phyloP scores from a whole-genome alignment of 2,888 invertebrate genomes.

The Suillia variegata region DNA sequence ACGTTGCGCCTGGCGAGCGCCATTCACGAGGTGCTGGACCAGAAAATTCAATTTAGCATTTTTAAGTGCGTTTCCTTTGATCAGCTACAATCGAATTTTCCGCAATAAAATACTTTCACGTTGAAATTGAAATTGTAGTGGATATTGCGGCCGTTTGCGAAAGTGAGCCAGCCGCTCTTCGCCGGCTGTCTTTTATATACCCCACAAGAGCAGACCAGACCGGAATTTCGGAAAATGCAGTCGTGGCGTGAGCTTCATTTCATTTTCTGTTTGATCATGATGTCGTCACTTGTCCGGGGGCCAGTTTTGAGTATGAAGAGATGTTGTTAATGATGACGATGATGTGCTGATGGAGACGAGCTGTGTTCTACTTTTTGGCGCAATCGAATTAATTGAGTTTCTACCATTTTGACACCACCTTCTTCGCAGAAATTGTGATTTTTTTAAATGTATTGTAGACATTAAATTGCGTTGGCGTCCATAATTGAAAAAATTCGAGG shows the following conservation, averaged over 20 bases:
- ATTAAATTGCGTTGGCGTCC: too few species aligned
- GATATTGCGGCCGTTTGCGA: too few species aligned
- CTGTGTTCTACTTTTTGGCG: not conserved
- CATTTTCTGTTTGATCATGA: constrained; percentile 39
- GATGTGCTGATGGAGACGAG: not conserved
- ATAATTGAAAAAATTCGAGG: too few species aligned
- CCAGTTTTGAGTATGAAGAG: too few species aligned
- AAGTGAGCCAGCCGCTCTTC: too few species aligned
- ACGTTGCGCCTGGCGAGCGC: constrained; percentile 14
- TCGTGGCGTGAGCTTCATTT: constrained; percentile 31
- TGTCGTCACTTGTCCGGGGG: constrained; percentile 10
- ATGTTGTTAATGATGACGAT: not conserved
- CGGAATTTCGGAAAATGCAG: too few species aligned
- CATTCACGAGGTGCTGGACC: constrained; percentile 46
- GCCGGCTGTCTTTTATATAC: too few species aligned
- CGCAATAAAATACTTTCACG: constrained; percentile 48
- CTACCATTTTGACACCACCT: constrained; percentile 7
- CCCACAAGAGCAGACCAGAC: too few species aligned
- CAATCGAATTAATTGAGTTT: constrained; percentile 9
- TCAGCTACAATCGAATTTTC: constrained; percentile 59
- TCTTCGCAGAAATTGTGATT: too few species aligned
- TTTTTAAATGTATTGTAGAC: too few species aligned
- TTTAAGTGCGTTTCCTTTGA: constrained; percentile 60
- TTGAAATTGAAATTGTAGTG: too few species aligned
- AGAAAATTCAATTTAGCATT: constrained; percentile 59